phyloP scores from a whole-genome alignment of 2,113 vertebrate genomes.

The Microtus montanus region DNA sequence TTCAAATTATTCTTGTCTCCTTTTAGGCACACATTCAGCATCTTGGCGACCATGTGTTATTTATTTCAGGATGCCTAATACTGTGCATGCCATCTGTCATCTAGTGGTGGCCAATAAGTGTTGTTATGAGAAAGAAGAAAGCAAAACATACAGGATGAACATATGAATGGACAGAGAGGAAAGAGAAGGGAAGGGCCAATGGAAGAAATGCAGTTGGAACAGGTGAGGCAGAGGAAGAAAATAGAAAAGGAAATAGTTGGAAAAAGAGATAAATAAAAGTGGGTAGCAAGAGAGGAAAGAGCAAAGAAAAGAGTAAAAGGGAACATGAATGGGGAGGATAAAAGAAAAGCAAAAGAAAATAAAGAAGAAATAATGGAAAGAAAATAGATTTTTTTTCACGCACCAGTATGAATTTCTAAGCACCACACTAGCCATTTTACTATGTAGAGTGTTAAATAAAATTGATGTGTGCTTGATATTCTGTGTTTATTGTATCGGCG shows the following conservation, averaged over 20 bases:
- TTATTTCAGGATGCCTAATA: conserved; percentile 62
- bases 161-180: neutral
- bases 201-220: neutral
- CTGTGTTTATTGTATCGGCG: no score
- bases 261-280: neutral
- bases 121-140: conserved; percentile 40
- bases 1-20: conserved; percentile 17
- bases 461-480: neutral
- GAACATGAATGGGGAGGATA: neutral
- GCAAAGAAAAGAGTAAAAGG: neutral
- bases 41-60: conserved; percentile 40
- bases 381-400: neutral
- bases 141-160: neutral
- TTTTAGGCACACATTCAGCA: conserved; percentile 18
- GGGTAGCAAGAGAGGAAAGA: neutral
- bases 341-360: no score
- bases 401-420: neutral
- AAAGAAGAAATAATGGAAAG: neutral
- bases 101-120: neutral
- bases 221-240: neutral
- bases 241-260: neutral
- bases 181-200: neutral
- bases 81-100: conserved; percentile 47
- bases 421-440: neutral
- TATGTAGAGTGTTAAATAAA: neutral